Percentiles rank a stretch among this genome's conserved stretches.
Conservation (phyloP, 2,888 invertebrate genomes). For the Andrena trimmerana region DNA sequence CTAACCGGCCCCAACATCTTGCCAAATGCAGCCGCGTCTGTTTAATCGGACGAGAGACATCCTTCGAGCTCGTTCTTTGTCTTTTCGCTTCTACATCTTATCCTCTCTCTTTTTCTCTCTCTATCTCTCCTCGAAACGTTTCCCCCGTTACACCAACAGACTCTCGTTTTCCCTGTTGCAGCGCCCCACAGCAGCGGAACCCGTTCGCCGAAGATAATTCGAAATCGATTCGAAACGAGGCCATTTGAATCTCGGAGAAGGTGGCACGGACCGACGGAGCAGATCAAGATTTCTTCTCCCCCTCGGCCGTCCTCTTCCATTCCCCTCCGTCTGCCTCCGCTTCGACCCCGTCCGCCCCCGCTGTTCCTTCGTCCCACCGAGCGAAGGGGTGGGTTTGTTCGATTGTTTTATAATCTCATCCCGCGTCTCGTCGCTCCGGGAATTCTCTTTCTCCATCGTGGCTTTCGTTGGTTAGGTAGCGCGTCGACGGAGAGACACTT, state of each 20-base stretch:
- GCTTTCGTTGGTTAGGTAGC: background rate
- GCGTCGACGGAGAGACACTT: conserved; percentile 7
- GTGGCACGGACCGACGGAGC: conserved; percentile 39
- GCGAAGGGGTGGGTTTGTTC: conserved; percentile 52
- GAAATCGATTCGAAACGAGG: conserved; percentile 82
- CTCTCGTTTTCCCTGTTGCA: conserved; percentile 51
- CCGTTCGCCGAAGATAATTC: conserved; percentile 79
- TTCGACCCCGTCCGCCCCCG: background rate
- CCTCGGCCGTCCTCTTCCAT: background rate
- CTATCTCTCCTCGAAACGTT: conserved; percentile 54
- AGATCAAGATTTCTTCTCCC: conserved; percentile 54
- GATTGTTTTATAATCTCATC: conserved; percentile 70
- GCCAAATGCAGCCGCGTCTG: conserved; percentile 70
- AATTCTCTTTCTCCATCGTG: background rate
- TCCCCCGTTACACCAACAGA: conserved; percentile 66
- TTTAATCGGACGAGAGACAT: conserved; percentile 68
- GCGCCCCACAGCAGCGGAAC: conserved; percentile 66
- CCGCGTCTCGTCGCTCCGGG: background rate
- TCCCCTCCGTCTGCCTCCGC: conserved; percentile 7
- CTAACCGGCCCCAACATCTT: conserved; percentile 61
- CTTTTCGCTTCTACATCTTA: conserved; percentile 43
- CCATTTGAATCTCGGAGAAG: conserved; percentile 77
- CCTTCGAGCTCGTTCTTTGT: conserved; percentile 53
- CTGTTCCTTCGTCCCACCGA: conserved; percentile 9
- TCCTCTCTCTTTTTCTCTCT: background rate